Conservation (phyloP, 1,140 invertebrate species). For the Rhopalosiphum maidis region DNA sequence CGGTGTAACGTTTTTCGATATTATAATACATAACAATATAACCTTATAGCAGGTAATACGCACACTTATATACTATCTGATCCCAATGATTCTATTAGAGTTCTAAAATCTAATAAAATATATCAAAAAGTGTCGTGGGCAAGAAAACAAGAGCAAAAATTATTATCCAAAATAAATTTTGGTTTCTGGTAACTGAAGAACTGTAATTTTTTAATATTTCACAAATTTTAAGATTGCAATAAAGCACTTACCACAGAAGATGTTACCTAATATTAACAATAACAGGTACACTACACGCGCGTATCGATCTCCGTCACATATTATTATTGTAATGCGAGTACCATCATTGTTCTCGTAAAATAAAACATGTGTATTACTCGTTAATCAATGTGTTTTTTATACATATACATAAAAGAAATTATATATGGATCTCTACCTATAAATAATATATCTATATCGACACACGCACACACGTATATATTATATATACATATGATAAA, state of each 20-base stretch:
- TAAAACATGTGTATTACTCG: conserved; percentile 43
- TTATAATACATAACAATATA: conserved; percentile 18
- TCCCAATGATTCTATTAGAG: background rate
- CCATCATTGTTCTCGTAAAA: conserved; percentile 23
- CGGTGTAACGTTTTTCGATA: background rate
- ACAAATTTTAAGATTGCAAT: background rate
- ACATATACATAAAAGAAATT: background rate
- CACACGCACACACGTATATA: background rate
- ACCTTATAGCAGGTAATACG: background rate
- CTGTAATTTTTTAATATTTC: background rate
- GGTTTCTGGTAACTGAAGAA: too few species aligned
- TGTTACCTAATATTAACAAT: background rate
- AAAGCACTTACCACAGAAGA: background rate
- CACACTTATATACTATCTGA: background rate
- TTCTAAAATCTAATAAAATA: background rate
- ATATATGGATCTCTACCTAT: background rate
- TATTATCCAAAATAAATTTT: too few species aligned
- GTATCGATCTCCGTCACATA: background rate
- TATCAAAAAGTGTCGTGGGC: background rate
- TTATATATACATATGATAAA: background rate
- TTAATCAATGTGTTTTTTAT: conserved; percentile 17
- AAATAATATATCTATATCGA: background rate
- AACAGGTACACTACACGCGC: background rate
- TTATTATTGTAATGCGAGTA: conserved; percentile 10
- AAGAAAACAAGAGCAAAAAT: background rate